Evolutionary conservation across 2,113 vertebrate genomes (phyloP).

Genomic region (Mesitornis unicolor): DNA sequence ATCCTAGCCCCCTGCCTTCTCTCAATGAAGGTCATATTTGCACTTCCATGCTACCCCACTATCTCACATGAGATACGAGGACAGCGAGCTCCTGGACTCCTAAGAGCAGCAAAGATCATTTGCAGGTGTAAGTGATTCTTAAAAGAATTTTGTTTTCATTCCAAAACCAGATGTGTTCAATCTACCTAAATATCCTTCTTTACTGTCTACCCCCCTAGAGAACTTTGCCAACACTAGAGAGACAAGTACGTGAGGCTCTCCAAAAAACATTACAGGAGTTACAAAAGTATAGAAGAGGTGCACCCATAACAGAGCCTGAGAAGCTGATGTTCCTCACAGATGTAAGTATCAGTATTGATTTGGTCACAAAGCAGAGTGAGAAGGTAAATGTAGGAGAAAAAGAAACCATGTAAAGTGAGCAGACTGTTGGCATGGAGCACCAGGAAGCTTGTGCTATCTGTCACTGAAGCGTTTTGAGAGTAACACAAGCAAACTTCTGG

Average conservation of each 20-base stretch:
- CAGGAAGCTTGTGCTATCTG: not conserved
- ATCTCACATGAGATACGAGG: rapidly evolving
- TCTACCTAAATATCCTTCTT: not conserved
- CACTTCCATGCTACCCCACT: not conserved
- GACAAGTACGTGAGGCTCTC: conserved; percentile 36
- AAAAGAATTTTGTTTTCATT: not conserved
- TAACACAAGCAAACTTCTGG: not conserved
- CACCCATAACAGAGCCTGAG: not conserved
- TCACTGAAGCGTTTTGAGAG: not conserved
- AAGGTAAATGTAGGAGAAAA: not conserved
- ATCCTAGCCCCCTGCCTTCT: not conserved
- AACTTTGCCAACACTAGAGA: conserved; percentile 62
- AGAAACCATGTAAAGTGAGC: not conserved
- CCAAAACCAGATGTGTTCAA: not conserved
- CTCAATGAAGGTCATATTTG: not conserved
- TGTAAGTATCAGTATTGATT: conserved; percentile 7
- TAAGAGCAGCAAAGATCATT: not conserved
- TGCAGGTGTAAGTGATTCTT: not conserved
- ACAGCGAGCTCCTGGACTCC: not conserved
- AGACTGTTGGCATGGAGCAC: not conserved
- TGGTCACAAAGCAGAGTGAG: not conserved
- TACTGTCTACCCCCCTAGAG: conserved; percentile 36
- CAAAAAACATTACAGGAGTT: conserved; percentile 13
- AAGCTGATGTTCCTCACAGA: conserved; percentile 61
- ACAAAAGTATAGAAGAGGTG: not conserved